Conservation (phyloP, 37 sponge, comb jelly and placozoan genomes). For the Haliclona indistincta region DNA sequence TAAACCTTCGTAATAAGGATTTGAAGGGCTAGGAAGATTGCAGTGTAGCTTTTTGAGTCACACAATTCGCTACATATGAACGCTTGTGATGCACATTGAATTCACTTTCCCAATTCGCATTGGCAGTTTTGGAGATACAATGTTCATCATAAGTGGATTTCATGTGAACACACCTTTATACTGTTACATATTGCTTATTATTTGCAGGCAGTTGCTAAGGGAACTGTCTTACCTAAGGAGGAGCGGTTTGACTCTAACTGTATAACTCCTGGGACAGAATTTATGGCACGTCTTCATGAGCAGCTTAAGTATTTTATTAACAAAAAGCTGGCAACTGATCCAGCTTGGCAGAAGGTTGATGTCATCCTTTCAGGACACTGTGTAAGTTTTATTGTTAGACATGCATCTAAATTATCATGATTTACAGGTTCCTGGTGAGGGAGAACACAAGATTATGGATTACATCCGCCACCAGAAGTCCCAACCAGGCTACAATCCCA, state of each 20-base stretch:
- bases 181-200: too few species aligned
- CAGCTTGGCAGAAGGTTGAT: conserved; percentile 84
- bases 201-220: background rate
- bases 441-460: conserved; percentile 99
- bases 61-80: too few species aligned
- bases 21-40: too few species aligned
- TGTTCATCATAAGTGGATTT: too few species aligned
- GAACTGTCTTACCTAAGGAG: background rate
- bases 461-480: conserved; percentile 85
- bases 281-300: conserved; percentile 87
- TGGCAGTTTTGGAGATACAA: too few species aligned
- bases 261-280: conserved; percentile 84
- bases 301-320: conserved; percentile 94
- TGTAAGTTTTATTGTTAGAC: conserved; percentile 41
- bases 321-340: conserved; percentile 91
- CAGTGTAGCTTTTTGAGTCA: too few species aligned
- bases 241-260: conserved; percentile 98
- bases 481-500: conserved; percentile 86
- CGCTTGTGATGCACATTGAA: too few species aligned
- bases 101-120: too few species aligned
- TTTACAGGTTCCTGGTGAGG: conserved; percentile 96
- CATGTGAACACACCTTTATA: too few species aligned
- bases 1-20: too few species aligned
- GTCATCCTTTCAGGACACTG: conserved; percentile 94
- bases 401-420: too few species aligned